Evolutionary conservation across 2,113 vertebrate genomes (phyloP).

Genomic region (Notarius lentiginosus): DNA sequence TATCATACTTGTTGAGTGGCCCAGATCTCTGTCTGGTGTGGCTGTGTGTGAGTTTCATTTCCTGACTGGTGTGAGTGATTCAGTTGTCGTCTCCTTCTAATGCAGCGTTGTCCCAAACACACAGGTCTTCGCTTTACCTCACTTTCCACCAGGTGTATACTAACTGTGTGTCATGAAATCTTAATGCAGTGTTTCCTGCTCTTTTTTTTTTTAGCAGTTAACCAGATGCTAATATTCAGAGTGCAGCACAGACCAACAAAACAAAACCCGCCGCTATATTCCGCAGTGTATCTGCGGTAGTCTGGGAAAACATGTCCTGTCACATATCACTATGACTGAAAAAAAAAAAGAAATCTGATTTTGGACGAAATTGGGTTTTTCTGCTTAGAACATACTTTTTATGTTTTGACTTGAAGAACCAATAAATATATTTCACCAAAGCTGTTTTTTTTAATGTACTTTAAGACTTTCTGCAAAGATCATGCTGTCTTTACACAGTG

Average conservation of each 20-base stretch:
- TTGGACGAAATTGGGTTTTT: too few relatives aligned
- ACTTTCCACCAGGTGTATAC: neutral
- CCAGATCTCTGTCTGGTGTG: conserved; percentile 6
- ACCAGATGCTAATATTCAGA: neutral
- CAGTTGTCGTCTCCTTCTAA: neutral
- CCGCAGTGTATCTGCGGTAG: neutral
- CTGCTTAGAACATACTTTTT: too few relatives aligned
- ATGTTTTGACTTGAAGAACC: too few relatives aligned
- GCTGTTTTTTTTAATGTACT: neutral
- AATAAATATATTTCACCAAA: too few relatives aligned
- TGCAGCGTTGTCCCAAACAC: neutral
- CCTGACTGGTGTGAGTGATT: neutral
- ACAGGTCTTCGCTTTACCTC: neutral
- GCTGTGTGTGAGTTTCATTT: neutral
- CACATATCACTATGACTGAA: neutral
- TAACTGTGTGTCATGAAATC: neutral
- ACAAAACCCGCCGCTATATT: neutral
- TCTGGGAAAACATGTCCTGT: too few relatives aligned
- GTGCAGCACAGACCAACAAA: neutral
- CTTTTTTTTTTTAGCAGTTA: neutral
- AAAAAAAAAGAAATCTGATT: neutral
- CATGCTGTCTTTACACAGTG: neutral
- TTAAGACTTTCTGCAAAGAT: neutral
- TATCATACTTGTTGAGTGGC: neutral
- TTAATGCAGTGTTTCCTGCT: too few relatives aligned